These are phyloP conservation scores for Microcebus griseorufus DNA, from an alignment of 2,113 vertebrate genomes.

Conservation along the genomic window DNA sequence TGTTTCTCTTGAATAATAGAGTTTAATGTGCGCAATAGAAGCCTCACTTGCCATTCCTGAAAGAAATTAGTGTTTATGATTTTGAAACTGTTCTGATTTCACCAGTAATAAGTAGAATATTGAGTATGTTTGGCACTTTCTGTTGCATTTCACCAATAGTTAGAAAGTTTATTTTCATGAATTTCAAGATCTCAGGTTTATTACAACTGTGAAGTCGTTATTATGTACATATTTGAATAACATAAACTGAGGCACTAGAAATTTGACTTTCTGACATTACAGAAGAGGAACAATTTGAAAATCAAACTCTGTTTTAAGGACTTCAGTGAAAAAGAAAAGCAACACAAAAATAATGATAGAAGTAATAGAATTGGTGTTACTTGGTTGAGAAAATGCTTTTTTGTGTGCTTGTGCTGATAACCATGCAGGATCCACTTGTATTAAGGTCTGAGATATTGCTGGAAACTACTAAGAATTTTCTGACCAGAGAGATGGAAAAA, in stretches of 20 bases:
- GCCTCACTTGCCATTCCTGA: conserved; percentile 37
- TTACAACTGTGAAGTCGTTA: neutral
- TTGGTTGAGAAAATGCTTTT: neutral
- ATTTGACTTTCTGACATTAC: neutral
- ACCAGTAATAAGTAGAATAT: neutral
- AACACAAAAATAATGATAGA: neutral
- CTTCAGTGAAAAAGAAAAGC: neutral
- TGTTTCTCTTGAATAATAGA: conserved; percentile 57
- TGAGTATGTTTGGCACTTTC: neutral
- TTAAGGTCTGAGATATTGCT: neutral
- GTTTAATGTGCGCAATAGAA: conserved; percentile 57
- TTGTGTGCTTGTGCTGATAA: neutral
- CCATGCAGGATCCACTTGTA: neutral
- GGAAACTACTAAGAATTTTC: neutral
- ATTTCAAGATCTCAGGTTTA: neutral
- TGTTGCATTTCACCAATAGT: neutral
- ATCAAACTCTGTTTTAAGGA: neutral
- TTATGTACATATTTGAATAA: neutral
- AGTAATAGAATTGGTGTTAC: neutral
- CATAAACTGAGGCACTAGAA: neutral
- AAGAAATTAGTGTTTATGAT: conserved; percentile 52
- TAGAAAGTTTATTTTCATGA: neutral
- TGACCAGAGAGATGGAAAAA: neutral
- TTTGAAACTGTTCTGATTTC: conserved; percentile 44
- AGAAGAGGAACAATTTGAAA: neutral